Evolutionary conservation across 2,888 invertebrate species (phyloP).

Genomic region (Mythimna pallens): DNA sequence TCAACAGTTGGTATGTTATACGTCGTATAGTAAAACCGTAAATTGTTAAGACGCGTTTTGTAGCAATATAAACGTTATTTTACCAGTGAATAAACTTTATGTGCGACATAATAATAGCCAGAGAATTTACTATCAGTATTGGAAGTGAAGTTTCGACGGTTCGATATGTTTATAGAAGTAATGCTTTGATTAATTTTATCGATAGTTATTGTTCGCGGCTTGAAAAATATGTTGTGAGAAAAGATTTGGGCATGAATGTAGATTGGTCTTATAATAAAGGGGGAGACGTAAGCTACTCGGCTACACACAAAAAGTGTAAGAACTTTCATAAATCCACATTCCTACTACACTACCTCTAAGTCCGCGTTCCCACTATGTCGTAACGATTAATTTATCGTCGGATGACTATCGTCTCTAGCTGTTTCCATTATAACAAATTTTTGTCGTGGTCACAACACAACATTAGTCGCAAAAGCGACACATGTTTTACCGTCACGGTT

Average conservation of each 20-base stretch:
- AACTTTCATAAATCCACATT: no score
- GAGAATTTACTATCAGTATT: slow-evolving; percentile 18
- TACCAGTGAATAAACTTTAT: slow-evolving; percentile 28
- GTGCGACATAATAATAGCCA: slow-evolving; percentile 7
- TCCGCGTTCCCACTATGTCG: no score
- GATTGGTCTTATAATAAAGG: no score
- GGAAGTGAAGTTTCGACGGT: slow-evolving; percentile 6
- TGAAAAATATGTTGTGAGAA: background rate
- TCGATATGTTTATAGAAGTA: slow-evolving; percentile 3
- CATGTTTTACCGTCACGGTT: no score
- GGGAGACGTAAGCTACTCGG: no score
- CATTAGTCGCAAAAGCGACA: no score
- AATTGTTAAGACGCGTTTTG: slow-evolving; percentile 26
- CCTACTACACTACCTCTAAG: no score
- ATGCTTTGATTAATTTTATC: slow-evolving; percentile 4
- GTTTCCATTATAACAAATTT: no score
- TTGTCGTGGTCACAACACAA: no score
- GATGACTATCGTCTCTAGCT: no score
- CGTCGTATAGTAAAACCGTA: slow-evolving; percentile 36
- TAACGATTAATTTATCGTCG: no score
- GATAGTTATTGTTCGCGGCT: background rate
- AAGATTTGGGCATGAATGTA: background rate
- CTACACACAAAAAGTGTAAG: no score
- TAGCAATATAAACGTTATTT: slow-evolving; percentile 23
- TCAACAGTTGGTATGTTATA: slow-evolving; percentile 46